Conservation (phyloP, 2,113 vertebrate species). For the Podarcis cretensis region DNA sequence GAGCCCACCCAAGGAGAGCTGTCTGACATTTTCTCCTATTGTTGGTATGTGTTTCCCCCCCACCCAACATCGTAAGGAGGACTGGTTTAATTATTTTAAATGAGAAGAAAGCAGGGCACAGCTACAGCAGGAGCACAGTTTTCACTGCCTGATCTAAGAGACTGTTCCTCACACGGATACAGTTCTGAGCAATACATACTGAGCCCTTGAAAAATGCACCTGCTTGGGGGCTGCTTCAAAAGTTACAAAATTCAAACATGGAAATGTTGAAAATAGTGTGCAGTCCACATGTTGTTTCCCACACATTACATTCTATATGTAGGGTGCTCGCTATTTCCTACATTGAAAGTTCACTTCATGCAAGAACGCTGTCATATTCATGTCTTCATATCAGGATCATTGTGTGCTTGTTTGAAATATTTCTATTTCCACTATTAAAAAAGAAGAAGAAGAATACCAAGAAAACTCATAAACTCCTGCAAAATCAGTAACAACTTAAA, state of each 20-base stretch:
- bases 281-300: background rate
- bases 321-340: background rate
- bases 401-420: background rate
- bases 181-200: background rate
- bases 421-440: background rate
- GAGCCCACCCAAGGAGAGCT: slow-evolving; percentile 33
- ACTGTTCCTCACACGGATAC: accelerated
- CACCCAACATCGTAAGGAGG: background rate
- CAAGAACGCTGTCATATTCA: background rate
- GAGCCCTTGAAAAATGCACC: background rate
- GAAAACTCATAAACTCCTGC: background rate
- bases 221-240: background rate
- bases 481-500: background rate
- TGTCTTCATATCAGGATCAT: too few relatives aligned
- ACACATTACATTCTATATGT: background rate
- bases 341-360: background rate
- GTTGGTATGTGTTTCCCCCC: accelerated
- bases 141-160: background rate
- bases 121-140: background rate
- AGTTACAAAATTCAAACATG: background rate
- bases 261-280: background rate
- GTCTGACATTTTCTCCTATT: slow-evolving; percentile 22
- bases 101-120: background rate
- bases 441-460: background rate
- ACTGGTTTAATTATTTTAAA: slow-evolving; percentile 50